Evolutionary conservation across 2,888 invertebrate genomes (phyloP).

Genomic region (Ennomos quercinarius): DNA sequence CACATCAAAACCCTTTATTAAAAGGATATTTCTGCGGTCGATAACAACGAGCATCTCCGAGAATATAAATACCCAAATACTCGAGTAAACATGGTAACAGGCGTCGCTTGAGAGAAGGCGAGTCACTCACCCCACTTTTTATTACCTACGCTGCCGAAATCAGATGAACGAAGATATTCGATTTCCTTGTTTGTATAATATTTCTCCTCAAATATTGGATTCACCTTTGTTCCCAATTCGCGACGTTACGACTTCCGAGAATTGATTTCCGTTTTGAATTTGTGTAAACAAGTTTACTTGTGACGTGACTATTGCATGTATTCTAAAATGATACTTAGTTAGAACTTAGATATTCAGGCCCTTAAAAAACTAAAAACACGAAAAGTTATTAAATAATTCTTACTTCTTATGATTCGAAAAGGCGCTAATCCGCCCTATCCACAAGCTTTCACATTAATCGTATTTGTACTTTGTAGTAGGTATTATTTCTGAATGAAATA

Average conservation of each 20-base stretch:
- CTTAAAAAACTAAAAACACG: no score
- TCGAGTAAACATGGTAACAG: constrained; percentile 22
- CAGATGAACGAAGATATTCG: constrained; percentile 56
- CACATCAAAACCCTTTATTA: constrained; percentile 1
- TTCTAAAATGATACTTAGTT: background rate
- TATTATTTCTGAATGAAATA: no score
- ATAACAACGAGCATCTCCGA: no score
- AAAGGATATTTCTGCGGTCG: no score
- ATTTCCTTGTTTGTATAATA: constrained; percentile 60
- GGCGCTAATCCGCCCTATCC: no score
- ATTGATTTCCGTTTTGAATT: constrained; percentile 42
- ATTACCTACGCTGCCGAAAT: constrained; percentile 53
- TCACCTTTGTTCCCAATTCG: constrained; percentile 57
- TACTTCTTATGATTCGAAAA: no score
- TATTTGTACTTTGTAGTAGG: no score
- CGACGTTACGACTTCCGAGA: constrained; percentile 47
- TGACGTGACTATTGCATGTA: constrained; percentile 5
- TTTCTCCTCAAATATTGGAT: constrained; percentile 55
- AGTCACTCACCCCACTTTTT: constrained; percentile 43
- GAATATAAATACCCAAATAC: constrained; percentile 14
- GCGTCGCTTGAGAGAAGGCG: constrained; percentile 18
- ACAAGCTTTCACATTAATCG: no score
- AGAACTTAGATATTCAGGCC: background rate
- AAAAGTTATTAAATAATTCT: no score
- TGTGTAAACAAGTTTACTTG: constrained; percentile 21